Evolutionary conservation across 2,888 invertebrate genomes (phyloP).

Genomic region (Macrophya annulata): DNA sequence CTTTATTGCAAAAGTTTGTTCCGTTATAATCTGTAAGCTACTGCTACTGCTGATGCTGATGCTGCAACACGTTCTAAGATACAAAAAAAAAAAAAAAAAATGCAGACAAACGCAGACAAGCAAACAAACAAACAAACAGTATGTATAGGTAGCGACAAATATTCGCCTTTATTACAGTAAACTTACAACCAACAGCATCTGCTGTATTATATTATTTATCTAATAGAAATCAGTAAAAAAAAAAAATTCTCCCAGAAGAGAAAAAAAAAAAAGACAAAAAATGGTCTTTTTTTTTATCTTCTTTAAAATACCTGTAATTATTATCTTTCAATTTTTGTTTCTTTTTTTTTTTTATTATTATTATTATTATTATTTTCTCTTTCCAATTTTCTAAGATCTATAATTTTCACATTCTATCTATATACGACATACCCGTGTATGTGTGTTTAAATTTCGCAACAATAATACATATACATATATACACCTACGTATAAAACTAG

Average conservation of each 20-base stretch:
- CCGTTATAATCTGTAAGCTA: not conserved
- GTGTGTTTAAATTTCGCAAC: not conserved
- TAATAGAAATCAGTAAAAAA: not conserved
- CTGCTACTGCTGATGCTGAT: not conserved
- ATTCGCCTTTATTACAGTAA: conserved; percentile 4
- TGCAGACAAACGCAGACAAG: not conserved
- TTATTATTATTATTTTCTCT: no score
- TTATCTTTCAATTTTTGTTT: no score
- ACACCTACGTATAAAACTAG: no score
- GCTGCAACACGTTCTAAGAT: not conserved
- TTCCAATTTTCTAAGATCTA: not conserved
- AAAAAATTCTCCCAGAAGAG: not conserved
- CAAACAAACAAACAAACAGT: not conserved
- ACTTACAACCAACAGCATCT: not conserved
- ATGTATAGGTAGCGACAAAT: not conserved
- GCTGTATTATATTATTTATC: not conserved
- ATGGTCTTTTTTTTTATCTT: not conserved
- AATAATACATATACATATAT: no score
- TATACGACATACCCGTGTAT: not conserved
- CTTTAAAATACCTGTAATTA: no score
- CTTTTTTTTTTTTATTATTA: no score
- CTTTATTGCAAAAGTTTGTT: not conserved
- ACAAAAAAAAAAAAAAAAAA: not conserved
- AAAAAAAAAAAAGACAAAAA: not conserved
- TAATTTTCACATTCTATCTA: not conserved